Conservation (phyloP, 2,888 invertebrate genomes). For the Eupithecia inturbata region DNA sequence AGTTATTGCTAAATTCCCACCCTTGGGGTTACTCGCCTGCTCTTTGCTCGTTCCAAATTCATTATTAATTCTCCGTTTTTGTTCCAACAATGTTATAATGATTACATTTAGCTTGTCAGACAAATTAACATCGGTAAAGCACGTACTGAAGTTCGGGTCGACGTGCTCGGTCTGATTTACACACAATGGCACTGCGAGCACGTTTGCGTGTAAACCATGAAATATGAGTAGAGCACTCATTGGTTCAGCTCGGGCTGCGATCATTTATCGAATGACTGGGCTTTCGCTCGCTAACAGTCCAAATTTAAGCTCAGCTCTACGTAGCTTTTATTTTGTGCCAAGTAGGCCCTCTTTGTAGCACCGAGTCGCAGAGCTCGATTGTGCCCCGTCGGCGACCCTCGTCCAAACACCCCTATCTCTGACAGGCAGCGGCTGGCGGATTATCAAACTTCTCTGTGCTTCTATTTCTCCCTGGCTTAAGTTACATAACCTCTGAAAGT, state of each 20-base stretch:
- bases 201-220: slow-evolving; percentile 70
- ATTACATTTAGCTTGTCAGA: slow-evolving; percentile 37
- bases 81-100: slow-evolving; percentile 13
- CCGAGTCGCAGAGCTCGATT: slow-evolving; percentile 55
- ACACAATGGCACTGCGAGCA: slow-evolving; percentile 68
- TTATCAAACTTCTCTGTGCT: slow-evolving; percentile 59
- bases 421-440: slow-evolving; percentile 70
- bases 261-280: slow-evolving; percentile 58
- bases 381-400: slow-evolving; percentile 60
- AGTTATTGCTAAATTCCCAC: slow-evolving; percentile 56
- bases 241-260: slow-evolving; percentile 49
- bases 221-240: slow-evolving; percentile 64
- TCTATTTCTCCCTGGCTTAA: slow-evolving; percentile 14
- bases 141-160: slow-evolving; percentile 65
- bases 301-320: slow-evolving; percentile 54
- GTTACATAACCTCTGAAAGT: slow-evolving; percentile 14
- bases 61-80: slow-evolving; percentile 40
- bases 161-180: slow-evolving; percentile 68
- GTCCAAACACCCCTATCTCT: slow-evolving; percentile 70
- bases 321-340: slow-evolving; percentile 57
- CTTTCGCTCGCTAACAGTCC: slow-evolving; percentile 49
- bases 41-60: slow-evolving; percentile 47
- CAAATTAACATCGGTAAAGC: slow-evolving; percentile 47
- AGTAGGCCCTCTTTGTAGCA: slow-evolving; percentile 53
- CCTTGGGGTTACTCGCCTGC: slow-evolving; percentile 56